These are phyloP conservation scores for Synergus japonicus DNA, from an alignment of 2,888 invertebrate species.

Conservation along the genomic window DNA sequence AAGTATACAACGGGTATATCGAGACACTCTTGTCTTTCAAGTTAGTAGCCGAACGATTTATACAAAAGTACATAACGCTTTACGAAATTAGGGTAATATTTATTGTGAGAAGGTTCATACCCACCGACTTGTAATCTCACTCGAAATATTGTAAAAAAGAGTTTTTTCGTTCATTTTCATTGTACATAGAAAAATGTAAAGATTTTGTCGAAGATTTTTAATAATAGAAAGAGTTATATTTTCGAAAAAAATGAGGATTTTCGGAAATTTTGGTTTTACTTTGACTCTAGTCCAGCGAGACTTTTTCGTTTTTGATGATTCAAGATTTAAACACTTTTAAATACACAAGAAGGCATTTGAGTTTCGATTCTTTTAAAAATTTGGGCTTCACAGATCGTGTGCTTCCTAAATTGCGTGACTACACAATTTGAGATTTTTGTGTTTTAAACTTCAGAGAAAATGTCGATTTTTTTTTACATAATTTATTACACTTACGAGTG, in stretches of 20 bases:
- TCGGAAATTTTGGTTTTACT: neutral
- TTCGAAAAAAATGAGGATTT: neutral
- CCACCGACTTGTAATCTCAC: conserved; percentile 3
- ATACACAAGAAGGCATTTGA: neutral
- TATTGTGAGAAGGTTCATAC: conserved; percentile 47
- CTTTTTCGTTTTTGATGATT: neutral
- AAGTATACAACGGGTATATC: conserved; percentile 57
- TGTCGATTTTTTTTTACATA: too few relatives aligned
- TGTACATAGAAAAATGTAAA: neutral
- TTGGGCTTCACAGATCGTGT: neutral
- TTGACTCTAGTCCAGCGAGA: neutral
- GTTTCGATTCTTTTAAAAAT: neutral
- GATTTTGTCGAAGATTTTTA: neutral
- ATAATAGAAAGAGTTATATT: neutral
- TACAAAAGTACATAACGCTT: conserved; percentile 58
- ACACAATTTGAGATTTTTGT: neutral
- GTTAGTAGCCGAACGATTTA: conserved; percentile 59
- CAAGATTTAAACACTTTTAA: neutral
- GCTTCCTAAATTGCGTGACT: neutral
- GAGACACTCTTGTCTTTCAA: conserved; percentile 63
- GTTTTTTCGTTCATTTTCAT: neutral
- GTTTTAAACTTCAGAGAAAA: neutral
- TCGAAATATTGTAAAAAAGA: conserved; percentile 6
- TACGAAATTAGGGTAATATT: conserved; percentile 59
- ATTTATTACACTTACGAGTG: too few relatives aligned